Evolutionary conservation across 2,888 invertebrate genomes (phyloP).

Genomic region (Dicycla oo): DNA sequence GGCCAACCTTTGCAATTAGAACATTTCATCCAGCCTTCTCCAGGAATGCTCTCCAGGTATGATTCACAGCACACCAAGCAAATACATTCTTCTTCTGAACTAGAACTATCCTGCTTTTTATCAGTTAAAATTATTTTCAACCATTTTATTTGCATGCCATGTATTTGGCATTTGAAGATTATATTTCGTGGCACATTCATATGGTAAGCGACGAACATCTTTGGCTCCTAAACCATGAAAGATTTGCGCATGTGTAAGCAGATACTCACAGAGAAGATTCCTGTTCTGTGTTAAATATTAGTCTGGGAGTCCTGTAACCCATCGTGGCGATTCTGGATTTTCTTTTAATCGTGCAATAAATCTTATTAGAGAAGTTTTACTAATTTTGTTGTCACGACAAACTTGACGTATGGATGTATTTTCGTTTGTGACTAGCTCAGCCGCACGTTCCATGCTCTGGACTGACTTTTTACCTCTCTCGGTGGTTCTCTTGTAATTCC

Average conservation of each 20-base stretch:
- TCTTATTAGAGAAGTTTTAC: neutral
- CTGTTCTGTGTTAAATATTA: neutral
- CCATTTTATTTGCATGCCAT: conserved; percentile 1
- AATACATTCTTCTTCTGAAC: too few relatives aligned
- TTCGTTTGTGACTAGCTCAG: neutral
- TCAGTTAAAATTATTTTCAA: too few relatives aligned
- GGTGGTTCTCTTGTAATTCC: too few relatives aligned
- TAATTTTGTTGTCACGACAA: neutral
- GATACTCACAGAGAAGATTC: neutral
- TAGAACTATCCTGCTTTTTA: too few relatives aligned
- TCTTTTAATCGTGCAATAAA: neutral
- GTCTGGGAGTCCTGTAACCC: neutral
- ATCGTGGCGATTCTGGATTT: neutral
- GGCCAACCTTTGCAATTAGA: too few relatives aligned
- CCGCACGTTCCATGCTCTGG: conserved; percentile 1
- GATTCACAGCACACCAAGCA: too few relatives aligned
- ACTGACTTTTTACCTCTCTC: too few relatives aligned
- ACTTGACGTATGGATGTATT: neutral
- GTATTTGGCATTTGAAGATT: neutral
- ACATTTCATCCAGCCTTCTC: too few relatives aligned
- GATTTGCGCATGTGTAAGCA: neutral
- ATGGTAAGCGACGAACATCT: neutral
- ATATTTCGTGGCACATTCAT: neutral
- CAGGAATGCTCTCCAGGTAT: too few relatives aligned
- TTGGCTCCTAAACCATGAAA: conserved; percentile 4